Base-by-base conservation (phyloP, 2,113 vertebrate genomes). In the Piaya cayana region DNA sequence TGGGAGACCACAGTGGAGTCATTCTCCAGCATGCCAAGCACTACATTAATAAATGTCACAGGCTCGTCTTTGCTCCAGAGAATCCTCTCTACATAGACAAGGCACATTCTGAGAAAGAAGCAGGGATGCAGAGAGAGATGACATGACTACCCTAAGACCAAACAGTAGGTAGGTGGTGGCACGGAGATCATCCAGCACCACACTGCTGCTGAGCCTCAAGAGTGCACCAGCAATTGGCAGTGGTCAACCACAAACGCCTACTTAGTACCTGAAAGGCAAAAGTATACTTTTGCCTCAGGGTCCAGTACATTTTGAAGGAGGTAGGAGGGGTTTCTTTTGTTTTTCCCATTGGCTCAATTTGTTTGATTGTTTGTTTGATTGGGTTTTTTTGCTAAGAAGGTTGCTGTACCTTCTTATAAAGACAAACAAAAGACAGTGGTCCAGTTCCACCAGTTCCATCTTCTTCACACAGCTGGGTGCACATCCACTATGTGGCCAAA, bases 191-290 rank as follows among this genome's bases (percentile, higher is more conserved):
- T 55, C 71, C 86, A 77, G 79, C 39, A 80, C 29, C 30, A 71
- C 37, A 34, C 49, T 65, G 14, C 34, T 95, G 36, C 76, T 1
- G 3, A 77, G 62, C 56, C 70, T 86, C 50, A 50, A 30, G 64
- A 71, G 50, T 32, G 60, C 47, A 81, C 65, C 56, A 81, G 59
- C 52, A 89, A 50, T 58, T 65, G 72, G 14, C 42, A 70, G 64
- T 72, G 55, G 93, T 83, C 76, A 95, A 67, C 91, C 86, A 91
- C 83, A 82, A 88, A 83, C 17, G 26, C 27, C 29, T 81, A 37
- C 42, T 88, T 76, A 56, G 30, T 45, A 90, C 36, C 76, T 84
- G 43, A 81, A 88, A 84, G 37, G n/a, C 32, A 88, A 59, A 62
- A 58, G 12, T 32, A 36, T 34, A 25, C 4, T 80, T 93, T 82